Evolutionary conservation across 2,888 invertebrate genomes (phyloP).

Genomic region (Micoletzkya japonica): DNA sequence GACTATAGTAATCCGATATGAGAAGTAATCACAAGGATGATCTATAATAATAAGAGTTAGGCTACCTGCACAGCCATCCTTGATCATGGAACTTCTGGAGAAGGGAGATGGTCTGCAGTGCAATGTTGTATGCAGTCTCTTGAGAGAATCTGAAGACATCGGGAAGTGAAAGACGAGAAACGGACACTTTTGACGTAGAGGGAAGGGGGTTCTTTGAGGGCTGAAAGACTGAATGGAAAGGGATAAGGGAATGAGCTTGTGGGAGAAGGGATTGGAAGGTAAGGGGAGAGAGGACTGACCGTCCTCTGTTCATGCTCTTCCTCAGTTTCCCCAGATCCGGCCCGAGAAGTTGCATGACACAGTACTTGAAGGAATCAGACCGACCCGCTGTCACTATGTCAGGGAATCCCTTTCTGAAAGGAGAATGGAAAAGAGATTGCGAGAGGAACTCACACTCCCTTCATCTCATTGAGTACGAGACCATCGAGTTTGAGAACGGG

Average conservation of each 20-base stretch:
- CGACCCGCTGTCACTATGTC: conserved; percentile 25
- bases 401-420: conserved; percentile 23
- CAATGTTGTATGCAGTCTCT: conserved; percentile 47
- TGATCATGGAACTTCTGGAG: conserved; percentile 52
- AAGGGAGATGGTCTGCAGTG: conserved; percentile 44
- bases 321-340: conserved; percentile 51
- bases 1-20: too few relatives aligned
- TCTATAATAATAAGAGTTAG: too few relatives aligned
- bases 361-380: conserved; percentile 37
- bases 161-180: background rate
- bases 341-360: conserved; percentile 56
- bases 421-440: conserved; percentile 39
- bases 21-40: too few relatives aligned
- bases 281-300: conserved; percentile 16
- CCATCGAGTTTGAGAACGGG: conserved; percentile 54
- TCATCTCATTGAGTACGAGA: conserved; percentile 46
- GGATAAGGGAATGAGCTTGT: background rate
- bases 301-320: conserved; percentile 44
- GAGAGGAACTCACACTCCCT: conserved; percentile 27
- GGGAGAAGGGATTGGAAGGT: background rate
- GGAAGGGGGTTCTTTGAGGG: background rate
- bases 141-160: conserved; percentile 41
- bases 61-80: conserved; percentile 46
- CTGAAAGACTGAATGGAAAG: background rate
- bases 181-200: background rate